Conservation (phyloP, 2,888 invertebrate genomes). For the Synergus japonicus region DNA sequence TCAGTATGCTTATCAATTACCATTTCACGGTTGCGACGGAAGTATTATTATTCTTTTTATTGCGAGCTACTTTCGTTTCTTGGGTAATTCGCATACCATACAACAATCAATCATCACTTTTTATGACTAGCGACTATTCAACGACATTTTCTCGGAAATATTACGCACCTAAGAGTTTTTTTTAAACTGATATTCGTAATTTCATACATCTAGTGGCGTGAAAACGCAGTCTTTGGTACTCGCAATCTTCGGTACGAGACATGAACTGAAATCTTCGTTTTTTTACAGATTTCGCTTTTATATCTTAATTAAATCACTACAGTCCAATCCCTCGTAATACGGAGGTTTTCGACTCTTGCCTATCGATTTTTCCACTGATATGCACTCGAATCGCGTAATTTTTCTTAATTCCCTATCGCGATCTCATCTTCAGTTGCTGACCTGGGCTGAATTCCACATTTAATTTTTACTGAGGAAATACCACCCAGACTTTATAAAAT, state of each 20-base stretch:
- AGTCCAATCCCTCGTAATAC: background rate
- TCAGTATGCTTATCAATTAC: slow-evolving; percentile 3
- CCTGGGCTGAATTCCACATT: background rate
- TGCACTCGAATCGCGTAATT: slow-evolving; percentile 18
- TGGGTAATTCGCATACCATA: background rate
- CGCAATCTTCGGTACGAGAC: slow-evolving; percentile 24
- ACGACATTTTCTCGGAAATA: background rate
- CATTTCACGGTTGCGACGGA: background rate
- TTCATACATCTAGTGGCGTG: background rate
- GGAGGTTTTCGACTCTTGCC: slow-evolving; percentile 17
- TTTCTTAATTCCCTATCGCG: background rate
- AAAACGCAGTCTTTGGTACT: slow-evolving; percentile 25
- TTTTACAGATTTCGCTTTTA: background rate
- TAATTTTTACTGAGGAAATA: no score
- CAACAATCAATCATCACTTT: slow-evolving; percentile 4
- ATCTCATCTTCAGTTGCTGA: background rate
- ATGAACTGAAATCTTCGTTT: slow-evolving; percentile 26
- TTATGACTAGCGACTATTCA: slow-evolving; percentile 9
- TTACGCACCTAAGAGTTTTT: background rate
- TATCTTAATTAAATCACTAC: slow-evolving; percentile 26
- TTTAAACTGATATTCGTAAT: background rate
- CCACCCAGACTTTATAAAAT: background rate
- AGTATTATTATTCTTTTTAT: slow-evolving; percentile 1
- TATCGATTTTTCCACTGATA: slow-evolving; percentile 23
- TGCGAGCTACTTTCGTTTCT: background rate